These are phyloP conservation scores for Otocyon megalotis DNA, from an alignment of 2,113 vertebrate species.

Conservation along the genomic window DNA sequence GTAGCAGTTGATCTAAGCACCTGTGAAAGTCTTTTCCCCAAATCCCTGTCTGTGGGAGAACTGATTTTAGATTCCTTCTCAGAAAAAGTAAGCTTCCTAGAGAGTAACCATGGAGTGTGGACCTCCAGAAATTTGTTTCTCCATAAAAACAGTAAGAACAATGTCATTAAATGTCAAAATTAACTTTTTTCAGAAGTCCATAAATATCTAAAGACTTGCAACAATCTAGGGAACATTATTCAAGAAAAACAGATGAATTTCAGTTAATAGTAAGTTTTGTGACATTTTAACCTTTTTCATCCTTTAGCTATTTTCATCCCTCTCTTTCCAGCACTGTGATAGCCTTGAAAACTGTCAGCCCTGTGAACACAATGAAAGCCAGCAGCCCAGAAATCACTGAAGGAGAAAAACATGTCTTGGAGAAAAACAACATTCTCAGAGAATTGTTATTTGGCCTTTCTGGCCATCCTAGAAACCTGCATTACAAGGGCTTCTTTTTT, in stretches of 20 bases:
- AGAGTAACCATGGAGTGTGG: neutral
- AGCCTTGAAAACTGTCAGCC: neutral
- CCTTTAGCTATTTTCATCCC: neutral
- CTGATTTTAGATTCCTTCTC: neutral
- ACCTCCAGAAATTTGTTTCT: neutral
- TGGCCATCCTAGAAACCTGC: neutral
- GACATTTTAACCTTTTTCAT: neutral
- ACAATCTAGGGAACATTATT: neutral
- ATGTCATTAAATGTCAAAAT: no score
- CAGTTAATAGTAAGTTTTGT: neutral
- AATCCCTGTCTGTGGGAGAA: neutral
- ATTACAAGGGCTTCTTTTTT: neutral
- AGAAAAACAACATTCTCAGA: neutral
- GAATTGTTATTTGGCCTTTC: neutral
- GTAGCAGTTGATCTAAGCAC: neutral
- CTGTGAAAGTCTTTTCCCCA: neutral
- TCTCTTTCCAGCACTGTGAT: neutral
- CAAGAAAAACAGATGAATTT: neutral
- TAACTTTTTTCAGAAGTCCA: neutral
- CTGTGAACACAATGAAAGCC: neutral
- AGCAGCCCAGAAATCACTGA: neutral
- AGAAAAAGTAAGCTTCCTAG: neutral
- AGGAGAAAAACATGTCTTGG: neutral
- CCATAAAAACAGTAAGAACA: neutral
- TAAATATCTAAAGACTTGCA: neutral